Base-by-base conservation (phyloP, 2,113 vertebrate species). In the Rhodinocichla rosea region DNA sequence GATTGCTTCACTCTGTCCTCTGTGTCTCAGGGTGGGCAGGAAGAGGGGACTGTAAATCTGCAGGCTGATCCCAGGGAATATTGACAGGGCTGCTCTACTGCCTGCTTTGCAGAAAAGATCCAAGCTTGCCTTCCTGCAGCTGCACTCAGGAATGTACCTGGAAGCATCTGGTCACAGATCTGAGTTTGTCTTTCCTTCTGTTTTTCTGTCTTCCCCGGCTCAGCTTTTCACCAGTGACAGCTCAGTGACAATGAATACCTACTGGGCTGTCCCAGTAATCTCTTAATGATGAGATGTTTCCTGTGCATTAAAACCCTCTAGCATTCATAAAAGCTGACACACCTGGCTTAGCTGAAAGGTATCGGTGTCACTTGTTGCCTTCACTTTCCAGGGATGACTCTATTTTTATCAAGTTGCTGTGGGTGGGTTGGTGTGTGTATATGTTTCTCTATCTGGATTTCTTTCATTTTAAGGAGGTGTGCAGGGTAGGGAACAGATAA, bases 201-300 rank as follows among this genome's bases (percentile, higher is more conserved):
- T 89, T 96, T 93, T 89, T 64, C 33, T 84, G 33, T 50, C n/a
- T 82, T 70, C 37, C 65, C 59, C 53, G 32, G 71, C 49, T 94
- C 33, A 32, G 95, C 84, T 92, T 97, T 93, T 96, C 85, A 86
- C 67, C 84, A 78, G 94, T 98, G 98, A 98, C 98, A 98, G 97
- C 83, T 97, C 92, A 62, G 70, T 98, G 98, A 97, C 97, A 97
- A 97, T 97, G 97, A 98, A 97, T 95, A 92, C 89, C 86, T 83
- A 94, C 78, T 90, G 78, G 87, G 92, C 92, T 94, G 92, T 85
- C 87, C 81, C 91, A 56, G 87, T 95, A 96, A 98, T 96, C 97
- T 88, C 86, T 68, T 89, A 82, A 91, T 96, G 95, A 97, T 79
- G 90, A 94, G 84, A 97, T 92, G 97, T 93, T 97, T 97, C 96